Conservation (phyloP, 1,140 invertebrate species). For the Oppia nitens region DNA sequence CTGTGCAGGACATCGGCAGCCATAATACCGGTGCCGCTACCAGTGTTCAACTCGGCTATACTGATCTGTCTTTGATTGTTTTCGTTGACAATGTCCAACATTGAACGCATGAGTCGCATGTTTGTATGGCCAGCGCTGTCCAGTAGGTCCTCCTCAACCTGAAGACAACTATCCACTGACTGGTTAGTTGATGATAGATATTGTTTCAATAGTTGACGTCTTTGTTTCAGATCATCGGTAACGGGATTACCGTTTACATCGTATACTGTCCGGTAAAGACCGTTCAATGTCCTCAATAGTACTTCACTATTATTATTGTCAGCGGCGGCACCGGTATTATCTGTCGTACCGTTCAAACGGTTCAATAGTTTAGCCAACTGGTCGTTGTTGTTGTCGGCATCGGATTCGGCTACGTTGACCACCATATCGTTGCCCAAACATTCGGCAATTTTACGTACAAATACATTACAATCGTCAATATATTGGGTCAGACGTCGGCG, state of each 20-base stretch:
- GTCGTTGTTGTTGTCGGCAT: not conserved
- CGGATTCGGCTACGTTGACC: not conserved
- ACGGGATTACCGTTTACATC: constrained; percentile 8
- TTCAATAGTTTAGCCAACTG: not conserved
- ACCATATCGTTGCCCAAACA: not conserved
- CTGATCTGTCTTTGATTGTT: constrained; percentile 15
- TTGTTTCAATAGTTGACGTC: not conserved
- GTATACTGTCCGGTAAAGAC: not conserved
- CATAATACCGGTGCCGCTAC: not conserved
- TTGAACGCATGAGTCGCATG: constrained; percentile 5
- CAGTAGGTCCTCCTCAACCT: not conserved
- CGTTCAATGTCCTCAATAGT: not conserved
- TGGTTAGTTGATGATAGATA: constrained; percentile 1
- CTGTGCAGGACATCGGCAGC: not conserved
- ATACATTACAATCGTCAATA: constrained; percentile 6
- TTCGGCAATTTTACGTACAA: not conserved
- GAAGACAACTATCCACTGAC: too few species aligned
- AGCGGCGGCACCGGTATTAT: too few species aligned
- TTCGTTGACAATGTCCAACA: constrained; percentile 17
- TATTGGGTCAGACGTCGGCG: constrained; percentile 1
- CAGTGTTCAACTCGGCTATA: constrained; percentile 9
- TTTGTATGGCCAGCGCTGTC: not conserved
- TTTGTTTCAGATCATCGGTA: not conserved
- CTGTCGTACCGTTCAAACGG: too few species aligned
- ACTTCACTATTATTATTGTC: not conserved